Conservation (phyloP, 2,113 vertebrate species). For the Lepisosteus oculatus region DNA sequence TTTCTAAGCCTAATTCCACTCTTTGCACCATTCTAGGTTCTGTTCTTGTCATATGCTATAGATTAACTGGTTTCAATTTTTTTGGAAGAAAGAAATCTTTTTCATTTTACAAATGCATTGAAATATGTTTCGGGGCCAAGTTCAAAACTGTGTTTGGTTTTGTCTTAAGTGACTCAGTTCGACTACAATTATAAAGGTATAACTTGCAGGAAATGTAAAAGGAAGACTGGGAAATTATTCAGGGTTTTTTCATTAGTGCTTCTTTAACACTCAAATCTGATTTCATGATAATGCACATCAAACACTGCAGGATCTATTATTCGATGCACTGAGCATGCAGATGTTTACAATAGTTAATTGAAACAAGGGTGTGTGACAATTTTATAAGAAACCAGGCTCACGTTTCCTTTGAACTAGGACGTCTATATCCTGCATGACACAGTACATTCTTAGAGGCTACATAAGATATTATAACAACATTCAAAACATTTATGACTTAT, state of each 20-base stretch:
- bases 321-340: too few species aligned
- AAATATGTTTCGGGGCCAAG: conserved; percentile 35
- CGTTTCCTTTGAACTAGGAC: too few species aligned
- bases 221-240: conserved; percentile 24
- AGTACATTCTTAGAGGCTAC: too few species aligned
- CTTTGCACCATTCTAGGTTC: conserved; percentile 20
- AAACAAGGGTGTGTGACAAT: too few species aligned
- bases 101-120: conserved; percentile 33
- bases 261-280: too few species aligned
- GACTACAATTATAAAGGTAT: conserved; percentile 28
- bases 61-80: conserved; percentile 37
- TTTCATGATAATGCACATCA: too few species aligned
- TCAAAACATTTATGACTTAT: too few species aligned
- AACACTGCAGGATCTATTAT: too few species aligned
- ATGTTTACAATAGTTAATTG: too few species aligned
- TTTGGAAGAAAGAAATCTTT: conserved; percentile 13
- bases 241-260: conserved; percentile 11
- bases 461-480: too few species aligned
- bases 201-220: conserved; percentile 22
- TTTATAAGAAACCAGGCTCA: too few species aligned
- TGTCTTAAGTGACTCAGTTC: conserved; percentile 20
- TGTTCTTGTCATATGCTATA: conserved; percentile 46
- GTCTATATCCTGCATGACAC: too few species aligned
- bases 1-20: conserved; percentile 19
- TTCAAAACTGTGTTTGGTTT: conserved; percentile 30